Evolutionary conservation across 2,888 invertebrate species (phyloP).

Genomic region (Eledone cirrhosa): DNA sequence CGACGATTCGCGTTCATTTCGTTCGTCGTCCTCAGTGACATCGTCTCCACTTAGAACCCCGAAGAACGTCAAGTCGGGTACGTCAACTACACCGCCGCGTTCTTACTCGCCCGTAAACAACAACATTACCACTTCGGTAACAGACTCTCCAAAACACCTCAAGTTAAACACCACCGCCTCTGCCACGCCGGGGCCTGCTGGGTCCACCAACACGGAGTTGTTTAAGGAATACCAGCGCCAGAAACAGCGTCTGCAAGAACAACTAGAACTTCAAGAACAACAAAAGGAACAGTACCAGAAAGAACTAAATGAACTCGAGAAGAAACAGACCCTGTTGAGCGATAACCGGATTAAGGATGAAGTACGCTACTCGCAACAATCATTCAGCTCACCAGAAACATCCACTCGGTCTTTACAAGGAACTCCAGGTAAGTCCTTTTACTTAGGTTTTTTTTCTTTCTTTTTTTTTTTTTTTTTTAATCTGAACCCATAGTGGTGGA

Average conservation of each 20-base stretch:
- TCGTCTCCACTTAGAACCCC: conserved; percentile 33
- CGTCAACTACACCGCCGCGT: conserved; percentile 40
- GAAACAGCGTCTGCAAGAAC: conserved; percentile 55
- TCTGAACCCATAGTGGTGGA: too few species aligned
- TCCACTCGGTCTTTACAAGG: conserved; percentile 18
- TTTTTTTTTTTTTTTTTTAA: too few species aligned
- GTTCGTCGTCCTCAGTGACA: conserved; percentile 37
- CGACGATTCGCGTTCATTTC: conserved; percentile 31
- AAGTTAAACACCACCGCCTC: neutral
- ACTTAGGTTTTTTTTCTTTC: neutral
- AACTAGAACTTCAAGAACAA: conserved; percentile 53
- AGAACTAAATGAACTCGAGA: conserved; percentile 52
- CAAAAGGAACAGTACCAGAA: conserved; percentile 71
- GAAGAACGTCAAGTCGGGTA: conserved; percentile 26
- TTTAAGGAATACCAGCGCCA: conserved; percentile 81
- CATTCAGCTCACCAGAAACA: conserved; percentile 23
- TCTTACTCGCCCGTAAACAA: conserved; percentile 51
- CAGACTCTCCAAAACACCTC: neutral
- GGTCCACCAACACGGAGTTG: conserved; percentile 73
- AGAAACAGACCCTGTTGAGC: conserved; percentile 41
- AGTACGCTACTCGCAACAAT: conserved; percentile 22
- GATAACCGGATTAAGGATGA: conserved; percentile 41
- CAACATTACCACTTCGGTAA: neutral
- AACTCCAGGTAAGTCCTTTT: conserved; percentile 13
- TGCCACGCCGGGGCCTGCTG: conserved; percentile 32